Evolutionary conservation across 2,113 vertebrate genomes (phyloP), one percentile per base, ranked within the genome.

Genomic region (Salvator merianae): DNA sequence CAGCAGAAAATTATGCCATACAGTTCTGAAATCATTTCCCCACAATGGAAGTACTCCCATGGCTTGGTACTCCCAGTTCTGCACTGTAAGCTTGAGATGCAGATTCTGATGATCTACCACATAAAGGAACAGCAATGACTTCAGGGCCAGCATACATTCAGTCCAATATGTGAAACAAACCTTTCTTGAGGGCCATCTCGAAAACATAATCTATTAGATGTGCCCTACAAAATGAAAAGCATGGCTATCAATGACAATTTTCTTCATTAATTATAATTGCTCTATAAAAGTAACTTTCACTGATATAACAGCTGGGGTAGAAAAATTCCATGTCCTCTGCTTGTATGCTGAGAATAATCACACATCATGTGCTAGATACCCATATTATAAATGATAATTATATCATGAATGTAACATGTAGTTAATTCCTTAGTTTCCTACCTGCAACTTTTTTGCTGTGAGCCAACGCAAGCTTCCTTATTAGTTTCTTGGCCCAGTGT

Each of bases 221-320:
- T 81, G 76, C 59, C 43, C 82, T 69, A 75, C 16, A 82, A 43
- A 78, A 85, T 20, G 62, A 74, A 73, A 88, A 72, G 84, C 75
- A 68, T 65, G 68, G 68, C 13, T 34, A 69, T 2, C 68, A 2
- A 16, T 34, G n/a, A 14, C 5, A 20, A 14, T 69, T 32, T 34
- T 2, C 6, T 13, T 59, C 32, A n/a, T 34, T 34, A 69, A 68
- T 69, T 32, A 32, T 69, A 69, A 69, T 69, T 69, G 68, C 18
- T 13, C 16, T 69, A 6, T 34, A 20, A 34, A 2, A 18, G 32
- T 59, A 30, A 10, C 32, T 32, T 32, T 68, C 30, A 68, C 65
- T 16, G 13, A 65, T 28, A 66, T 66, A 9, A n/a, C 10, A 30
- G 65, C 10, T 66, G 9, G n/a, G n/a, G 34, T 32, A 18, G n/a